These are phyloP conservation scores for Arvicanthis niloticus DNA, from an alignment of 2,113 vertebrate species.

Conservation along the genomic window DNA sequence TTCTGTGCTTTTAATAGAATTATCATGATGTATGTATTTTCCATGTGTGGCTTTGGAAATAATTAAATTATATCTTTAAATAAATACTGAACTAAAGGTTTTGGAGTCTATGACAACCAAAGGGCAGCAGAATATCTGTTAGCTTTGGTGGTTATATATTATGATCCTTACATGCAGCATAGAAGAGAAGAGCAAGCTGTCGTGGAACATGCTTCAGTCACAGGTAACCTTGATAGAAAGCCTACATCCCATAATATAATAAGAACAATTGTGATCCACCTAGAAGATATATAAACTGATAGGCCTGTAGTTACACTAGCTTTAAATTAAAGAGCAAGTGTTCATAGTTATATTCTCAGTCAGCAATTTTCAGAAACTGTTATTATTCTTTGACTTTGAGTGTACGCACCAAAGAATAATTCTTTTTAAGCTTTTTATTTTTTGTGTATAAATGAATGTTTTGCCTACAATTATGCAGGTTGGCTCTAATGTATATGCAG, in stretches of 20 bases:
- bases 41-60: not conserved
- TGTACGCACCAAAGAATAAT: not conserved
- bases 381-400: constrained; percentile 44
- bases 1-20: not conserved
- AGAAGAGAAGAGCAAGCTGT: not conserved
- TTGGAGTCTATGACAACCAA: not conserved
- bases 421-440: not conserved
- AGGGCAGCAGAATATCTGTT: not conserved
- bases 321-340: not conserved
- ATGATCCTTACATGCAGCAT: not conserved
- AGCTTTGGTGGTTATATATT: not conserved
- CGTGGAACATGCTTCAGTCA: not conserved
- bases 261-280: not conserved
- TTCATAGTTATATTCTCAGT: not conserved
- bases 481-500: not conserved
- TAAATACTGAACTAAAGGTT: not conserved
- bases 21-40: not conserved
- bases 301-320: not conserved
- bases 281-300: not conserved
- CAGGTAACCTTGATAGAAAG: not conserved
- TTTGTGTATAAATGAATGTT: not conserved
- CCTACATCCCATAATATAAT: not conserved
- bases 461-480: not conserved
- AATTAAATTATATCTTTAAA: not conserved
- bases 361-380: not conserved